Percentiles rank a stretch among this genome's conserved stretches.
These are phyloP conservation scores for Pardosa pseudoannulata DNA, from an alignment of 2,888 invertebrate species.

Conservation along the genomic window DNA sequence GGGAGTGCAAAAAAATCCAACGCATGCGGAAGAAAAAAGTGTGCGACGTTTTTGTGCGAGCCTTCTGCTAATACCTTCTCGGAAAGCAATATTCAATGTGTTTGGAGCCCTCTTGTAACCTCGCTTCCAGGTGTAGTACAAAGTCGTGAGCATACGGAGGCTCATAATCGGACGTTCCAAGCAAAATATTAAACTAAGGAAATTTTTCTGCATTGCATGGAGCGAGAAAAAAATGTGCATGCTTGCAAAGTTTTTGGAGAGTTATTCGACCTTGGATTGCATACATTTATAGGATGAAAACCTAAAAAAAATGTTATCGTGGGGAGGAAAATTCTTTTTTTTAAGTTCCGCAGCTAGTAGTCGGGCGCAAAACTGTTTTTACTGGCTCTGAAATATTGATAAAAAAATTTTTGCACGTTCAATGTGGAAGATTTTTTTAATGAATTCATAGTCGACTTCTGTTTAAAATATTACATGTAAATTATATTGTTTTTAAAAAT, in stretches of 20 bases:
- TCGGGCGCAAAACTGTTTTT: slow-evolving; percentile 9
- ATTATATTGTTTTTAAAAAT: no score
- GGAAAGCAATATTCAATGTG: slow-evolving; percentile 38
- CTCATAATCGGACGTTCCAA: slow-evolving; percentile 38
- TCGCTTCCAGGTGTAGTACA: slow-evolving; percentile 28
- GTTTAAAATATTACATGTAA: no score
- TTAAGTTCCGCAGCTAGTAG: slow-evolving; percentile 34
- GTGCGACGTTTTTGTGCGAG: slow-evolving; percentile 65
- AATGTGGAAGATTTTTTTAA: not conserved
- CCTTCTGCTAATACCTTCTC: slow-evolving; percentile 20
- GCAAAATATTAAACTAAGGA: slow-evolving; percentile 5
- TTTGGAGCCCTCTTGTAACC: slow-evolving; percentile 24
- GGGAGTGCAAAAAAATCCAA: not conserved
- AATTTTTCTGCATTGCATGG: not conserved
- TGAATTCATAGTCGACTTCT: no score
- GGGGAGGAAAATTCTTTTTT: slow-evolving; percentile 10
- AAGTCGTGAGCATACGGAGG: slow-evolving; percentile 30
- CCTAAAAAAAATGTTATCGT: not conserved
- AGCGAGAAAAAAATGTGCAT: not conserved
- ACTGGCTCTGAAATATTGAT: not conserved
- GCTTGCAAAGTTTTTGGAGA: not conserved
- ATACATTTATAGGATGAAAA: not conserved
- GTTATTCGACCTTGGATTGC: slow-evolving; percentile 18
- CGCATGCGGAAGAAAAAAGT: slow-evolving; percentile 38
- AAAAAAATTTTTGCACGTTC: not conserved